Percentiles rank a stretch among this genome's conserved stretches.
These are phyloP conservation scores for Epinotia ramella DNA, from an alignment of 2,888 invertebrate genomes.

Conservation along the genomic window DNA sequence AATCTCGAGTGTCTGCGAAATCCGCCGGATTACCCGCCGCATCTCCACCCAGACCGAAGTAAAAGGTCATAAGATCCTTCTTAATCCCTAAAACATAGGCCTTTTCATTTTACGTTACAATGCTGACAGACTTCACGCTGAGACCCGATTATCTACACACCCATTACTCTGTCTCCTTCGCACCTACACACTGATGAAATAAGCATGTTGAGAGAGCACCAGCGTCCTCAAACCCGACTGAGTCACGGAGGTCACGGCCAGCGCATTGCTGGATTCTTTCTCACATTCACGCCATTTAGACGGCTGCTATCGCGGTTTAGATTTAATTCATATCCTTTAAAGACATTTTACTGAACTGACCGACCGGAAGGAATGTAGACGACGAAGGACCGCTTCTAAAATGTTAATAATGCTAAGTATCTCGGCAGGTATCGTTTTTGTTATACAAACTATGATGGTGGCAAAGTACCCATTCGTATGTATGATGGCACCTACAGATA, in stretches of 20 bases:
- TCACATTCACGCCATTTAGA: conserved; percentile 31
- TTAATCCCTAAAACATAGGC: background rate
- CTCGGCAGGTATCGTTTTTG: background rate
- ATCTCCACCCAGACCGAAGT: background rate
- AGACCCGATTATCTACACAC: background rate
- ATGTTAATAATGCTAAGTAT: conserved; percentile 1
- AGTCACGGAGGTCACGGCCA: conserved; percentile 1
- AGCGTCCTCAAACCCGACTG: background rate
- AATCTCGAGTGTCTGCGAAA: conserved; percentile 22
- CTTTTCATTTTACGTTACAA: background rate
- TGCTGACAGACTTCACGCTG: conserved; percentile 2
- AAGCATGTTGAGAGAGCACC: conserved; percentile 11
- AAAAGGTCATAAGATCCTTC: background rate
- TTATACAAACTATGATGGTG: background rate
- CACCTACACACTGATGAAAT: background rate
- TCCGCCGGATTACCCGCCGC: conserved; percentile 28
- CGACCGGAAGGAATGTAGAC: conserved; percentile 28
- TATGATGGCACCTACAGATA: background rate
- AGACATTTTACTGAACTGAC: conserved; percentile 26
- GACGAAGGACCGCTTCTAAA: background rate
- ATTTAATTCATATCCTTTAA: conserved; percentile 42
- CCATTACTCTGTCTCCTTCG: conserved; percentile 1
- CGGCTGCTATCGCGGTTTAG: conserved; percentile 35
- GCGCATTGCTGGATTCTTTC: conserved; percentile 35
- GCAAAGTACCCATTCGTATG: background rate